phyloP scores from a whole-genome alignment of 2,113 vertebrate species.

The Vulpes lagopus region DNA sequence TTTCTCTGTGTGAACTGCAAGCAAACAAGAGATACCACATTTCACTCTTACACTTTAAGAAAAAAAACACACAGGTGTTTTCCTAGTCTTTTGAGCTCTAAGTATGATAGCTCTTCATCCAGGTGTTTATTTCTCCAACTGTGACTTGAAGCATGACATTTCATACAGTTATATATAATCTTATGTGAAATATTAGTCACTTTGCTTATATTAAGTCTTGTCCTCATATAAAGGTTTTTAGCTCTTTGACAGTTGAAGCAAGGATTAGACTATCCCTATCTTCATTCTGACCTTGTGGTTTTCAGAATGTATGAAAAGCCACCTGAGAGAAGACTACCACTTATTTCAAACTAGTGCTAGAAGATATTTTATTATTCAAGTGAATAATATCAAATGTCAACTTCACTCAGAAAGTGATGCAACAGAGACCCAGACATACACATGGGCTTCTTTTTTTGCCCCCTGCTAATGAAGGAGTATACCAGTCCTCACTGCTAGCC shows the following conservation, averaged over 20 bases:
- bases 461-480: background rate
- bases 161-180: background rate
- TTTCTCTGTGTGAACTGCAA: background rate
- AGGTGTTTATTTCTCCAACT: background rate
- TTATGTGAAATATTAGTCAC: background rate
- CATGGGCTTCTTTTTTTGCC: background rate
- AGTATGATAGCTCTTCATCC: background rate
- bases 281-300: background rate
- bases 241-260: background rate
- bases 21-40: background rate
- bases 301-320: conserved; percentile 12
- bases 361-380: background rate
- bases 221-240: background rate
- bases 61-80: background rate
- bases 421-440: background rate
- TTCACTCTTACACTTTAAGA: background rate
- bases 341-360: background rate
- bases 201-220: background rate
- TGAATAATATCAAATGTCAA: conserved; percentile 30
- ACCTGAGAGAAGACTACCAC: background rate
- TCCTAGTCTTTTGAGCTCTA: background rate
- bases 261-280: background rate
- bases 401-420: background rate
- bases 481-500: background rate
- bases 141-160: background rate